Percentiles rank a stretch among this genome's conserved stretches.
These are phyloP conservation scores for Microtus obscurus DNA, from an alignment of 2,797 vertebrate species.

Conservation along the genomic window DNA sequence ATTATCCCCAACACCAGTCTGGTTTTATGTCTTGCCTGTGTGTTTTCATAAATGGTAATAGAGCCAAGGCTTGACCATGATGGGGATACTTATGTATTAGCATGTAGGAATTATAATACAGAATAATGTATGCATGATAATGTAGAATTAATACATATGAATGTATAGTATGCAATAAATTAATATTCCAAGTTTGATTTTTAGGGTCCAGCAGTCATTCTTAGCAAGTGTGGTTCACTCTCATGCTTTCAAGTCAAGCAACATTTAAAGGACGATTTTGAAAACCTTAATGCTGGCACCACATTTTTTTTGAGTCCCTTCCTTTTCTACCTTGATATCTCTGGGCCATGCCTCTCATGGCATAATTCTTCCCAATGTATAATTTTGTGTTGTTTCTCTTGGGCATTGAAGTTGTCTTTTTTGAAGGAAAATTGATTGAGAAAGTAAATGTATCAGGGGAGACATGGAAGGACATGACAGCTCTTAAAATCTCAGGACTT, in stretches of 20 bases:
- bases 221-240: neutral
- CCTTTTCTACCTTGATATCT: neutral
- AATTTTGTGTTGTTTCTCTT: neutral
- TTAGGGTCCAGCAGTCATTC: neutral
- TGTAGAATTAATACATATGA: neutral
- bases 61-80: neutral
- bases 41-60: neutral
- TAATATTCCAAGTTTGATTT: neutral
- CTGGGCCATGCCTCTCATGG: neutral
- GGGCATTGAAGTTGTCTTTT: neutral
- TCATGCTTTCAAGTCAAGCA: neutral
- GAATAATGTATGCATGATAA: neutral
- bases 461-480: neutral
- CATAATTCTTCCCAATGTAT: neutral
- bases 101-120: neutral
- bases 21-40: neutral
- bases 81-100: neutral
- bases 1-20: neutral
- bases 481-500: neutral
- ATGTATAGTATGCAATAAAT: neutral
- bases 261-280: neutral
- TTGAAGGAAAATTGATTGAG: neutral
- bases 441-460: neutral
- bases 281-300: neutral
- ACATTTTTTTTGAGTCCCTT: neutral